Evolutionary conservation across 2,113 vertebrate species (phyloP), one percentile per base, ranked within the genome.

Genomic region (Psittacus erithacus): DNA sequence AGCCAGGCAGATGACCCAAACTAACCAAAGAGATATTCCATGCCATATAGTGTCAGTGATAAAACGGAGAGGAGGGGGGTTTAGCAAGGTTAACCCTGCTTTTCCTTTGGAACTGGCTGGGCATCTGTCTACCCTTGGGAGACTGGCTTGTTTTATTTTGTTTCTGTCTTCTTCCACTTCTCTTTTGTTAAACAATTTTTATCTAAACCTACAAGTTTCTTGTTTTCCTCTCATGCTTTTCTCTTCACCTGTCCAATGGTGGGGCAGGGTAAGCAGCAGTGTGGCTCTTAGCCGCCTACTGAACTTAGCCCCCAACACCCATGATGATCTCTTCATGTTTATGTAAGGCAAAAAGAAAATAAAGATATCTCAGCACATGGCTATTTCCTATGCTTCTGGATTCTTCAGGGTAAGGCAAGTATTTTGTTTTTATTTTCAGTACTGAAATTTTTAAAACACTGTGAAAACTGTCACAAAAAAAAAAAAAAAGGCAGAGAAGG

Each of bases 61-160:
- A 65, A 83, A 65, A 24, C 19, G 28, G 20, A 55, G 38, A 10
- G 13, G 27, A 25, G 8, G 10, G 38, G 5, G 7, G 4, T 59
- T 87, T 71, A 35, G 17, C 25, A 55, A 82, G 19, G 10, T 68
- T 74, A n/a, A n/a, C 19, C 20, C 25, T 27, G 38, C 11, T 70
- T 74, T 65, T 88, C 38, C 27, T 53, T 75, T 35, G 74, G 43
- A 75, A 28, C 43, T 71, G 41, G 1, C 53, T 86, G 59, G 11
- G 11, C 43, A 9, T 41, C 0, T 0, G 10, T 53, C 39, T 67
- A 2, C 20, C 22, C 0, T 0, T 65, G 44, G 41, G 60, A 86
- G 38, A 38, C 53, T 73, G 53, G 16, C 53, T 38, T 3, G 1
- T 71, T 53, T 78, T 70, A 31, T 53, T 83, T 94, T 53, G 9